Conservation (phyloP, 1,140 invertebrate species). For the Hormaphis cornu region DNA sequence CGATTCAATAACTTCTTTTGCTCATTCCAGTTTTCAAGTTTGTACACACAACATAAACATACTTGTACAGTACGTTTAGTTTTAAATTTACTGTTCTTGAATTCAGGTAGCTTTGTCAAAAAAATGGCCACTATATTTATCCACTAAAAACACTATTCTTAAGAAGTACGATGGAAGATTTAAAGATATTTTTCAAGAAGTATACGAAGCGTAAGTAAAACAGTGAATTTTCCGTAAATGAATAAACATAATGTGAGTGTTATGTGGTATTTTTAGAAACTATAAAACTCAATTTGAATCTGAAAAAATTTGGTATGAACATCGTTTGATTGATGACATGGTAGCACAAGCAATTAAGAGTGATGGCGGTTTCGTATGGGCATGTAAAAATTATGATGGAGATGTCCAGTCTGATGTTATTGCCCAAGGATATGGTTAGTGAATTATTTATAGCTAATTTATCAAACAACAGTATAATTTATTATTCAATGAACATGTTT, state of each 20-base stretch:
- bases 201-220: slow-evolving; percentile 61
- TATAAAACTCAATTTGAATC: slow-evolving; percentile 70
- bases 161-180: slow-evolving; percentile 86
- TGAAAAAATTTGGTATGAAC: slow-evolving; percentile 79
- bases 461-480: background rate
- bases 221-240: background rate
- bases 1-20: slow-evolving; percentile 72
- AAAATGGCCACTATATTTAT: slow-evolving; percentile 73
- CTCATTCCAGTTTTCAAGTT: slow-evolving; percentile 71
- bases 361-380: slow-evolving; percentile 81
- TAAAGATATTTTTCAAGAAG: slow-evolving; percentile 86
- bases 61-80: too few species aligned
- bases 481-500: background rate
- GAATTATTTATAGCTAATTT: background rate
- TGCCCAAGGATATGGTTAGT: slow-evolving; percentile 64
- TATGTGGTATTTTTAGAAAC: slow-evolving; percentile 46
- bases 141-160: slow-evolving; percentile 86
- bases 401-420: slow-evolving; percentile 85
- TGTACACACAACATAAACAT: background rate
- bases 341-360: slow-evolving; percentile 81
- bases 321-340: slow-evolving; percentile 88
- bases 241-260: background rate
- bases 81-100: too few species aligned
- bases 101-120: slow-evolving; percentile 68
- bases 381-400: slow-evolving; percentile 87